Base-by-base conservation (phyloP, 2,797 vertebrate species). In the Prunella strophiata region DNA sequence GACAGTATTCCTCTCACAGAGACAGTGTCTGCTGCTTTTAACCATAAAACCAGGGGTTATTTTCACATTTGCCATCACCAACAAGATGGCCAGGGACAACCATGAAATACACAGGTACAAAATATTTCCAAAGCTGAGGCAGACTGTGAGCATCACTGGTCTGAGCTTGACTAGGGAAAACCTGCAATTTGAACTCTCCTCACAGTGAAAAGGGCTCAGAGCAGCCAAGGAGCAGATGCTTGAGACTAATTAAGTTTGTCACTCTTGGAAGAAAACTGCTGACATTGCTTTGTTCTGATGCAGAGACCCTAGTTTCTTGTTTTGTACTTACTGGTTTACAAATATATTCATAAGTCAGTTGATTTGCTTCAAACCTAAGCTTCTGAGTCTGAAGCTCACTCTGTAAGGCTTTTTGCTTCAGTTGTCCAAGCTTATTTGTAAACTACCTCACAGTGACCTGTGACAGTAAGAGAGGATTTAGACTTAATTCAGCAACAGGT, bases 191-290 rank as follows among this genome's bases (percentile, higher is more conserved):
- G 59, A 89, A 32, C 23, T 58, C 26, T 63, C 9, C n/a, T 85
- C 3, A 1, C 27, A 80, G 20, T 18, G 30, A 11, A 36, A 76
- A 71, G n/a, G 50, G 12, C 45, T 87, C 17, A 13, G 78, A 91
- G 58, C 34, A 58, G 42, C 43, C 61, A 57, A 62, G 16, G 26
- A 85, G 25, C 71, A 92, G 63, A 82, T 2, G 26, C 42, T 50
- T 75, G 66, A 67, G 38, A 51, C 66, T 75, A 91, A 66, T 62
- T 7, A 71, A 47, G 25, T 65, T 89, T 50, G 50, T 61, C 30
- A 40, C 16, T 83, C 76, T 81, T 42, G 50, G 70, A 80, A 84
- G 52, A 88, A 85, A 94, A 71, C 36, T 91, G 75, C 78, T 92
- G 87, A 70, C 42, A 45, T 51, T 0, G 1, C 52, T 74, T 88